Evolutionary conservation across 2,797 vertebrate genomes (phyloP).

Genomic region (Acrocephalus scirpaceus): DNA sequence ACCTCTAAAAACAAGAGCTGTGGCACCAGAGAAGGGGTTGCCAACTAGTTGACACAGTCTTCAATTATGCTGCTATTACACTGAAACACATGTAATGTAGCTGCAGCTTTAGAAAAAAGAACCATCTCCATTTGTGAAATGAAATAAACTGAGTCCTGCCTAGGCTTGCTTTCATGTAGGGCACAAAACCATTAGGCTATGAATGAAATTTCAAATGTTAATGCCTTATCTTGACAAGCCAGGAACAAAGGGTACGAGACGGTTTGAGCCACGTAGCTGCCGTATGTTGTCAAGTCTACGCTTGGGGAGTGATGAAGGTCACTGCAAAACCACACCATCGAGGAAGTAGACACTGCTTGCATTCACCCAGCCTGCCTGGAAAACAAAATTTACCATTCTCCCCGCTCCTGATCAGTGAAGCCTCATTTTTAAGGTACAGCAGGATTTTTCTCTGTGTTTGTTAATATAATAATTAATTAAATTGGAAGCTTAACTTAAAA

Average conservation of each 20-base stretch:
- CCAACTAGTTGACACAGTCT: neutral
- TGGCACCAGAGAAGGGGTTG: neutral
- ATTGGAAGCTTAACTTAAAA: neutral
- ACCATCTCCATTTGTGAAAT: slow-evolving; percentile 15
- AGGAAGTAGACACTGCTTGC: neutral
- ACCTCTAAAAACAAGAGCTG: slow-evolving; percentile 41
- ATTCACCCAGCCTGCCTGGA: neutral
- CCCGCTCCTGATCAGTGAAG: neutral
- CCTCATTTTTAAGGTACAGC: neutral
- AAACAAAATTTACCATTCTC: neutral
- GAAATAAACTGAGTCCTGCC: neutral
- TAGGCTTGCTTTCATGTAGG: slow-evolving; percentile 9
- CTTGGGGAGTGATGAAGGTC: neutral
- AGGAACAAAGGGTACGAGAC: neutral
- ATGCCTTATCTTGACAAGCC: slow-evolving; percentile 16
- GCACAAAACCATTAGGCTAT: neutral
- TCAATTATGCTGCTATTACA: slow-evolving; percentile 51
- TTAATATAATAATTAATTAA: neutral
- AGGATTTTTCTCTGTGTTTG: neutral
- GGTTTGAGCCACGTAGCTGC: neutral
- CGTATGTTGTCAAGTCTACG: fast-evolving
- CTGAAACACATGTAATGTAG: slow-evolving; percentile 6
- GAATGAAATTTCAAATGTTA: neutral
- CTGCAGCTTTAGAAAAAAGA: slow-evolving; percentile 1
- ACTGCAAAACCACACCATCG: neutral